These are phyloP conservation scores for Aleiodes alternator DNA, from an alignment of 2,888 invertebrate species.

Conservation along the genomic window DNA sequence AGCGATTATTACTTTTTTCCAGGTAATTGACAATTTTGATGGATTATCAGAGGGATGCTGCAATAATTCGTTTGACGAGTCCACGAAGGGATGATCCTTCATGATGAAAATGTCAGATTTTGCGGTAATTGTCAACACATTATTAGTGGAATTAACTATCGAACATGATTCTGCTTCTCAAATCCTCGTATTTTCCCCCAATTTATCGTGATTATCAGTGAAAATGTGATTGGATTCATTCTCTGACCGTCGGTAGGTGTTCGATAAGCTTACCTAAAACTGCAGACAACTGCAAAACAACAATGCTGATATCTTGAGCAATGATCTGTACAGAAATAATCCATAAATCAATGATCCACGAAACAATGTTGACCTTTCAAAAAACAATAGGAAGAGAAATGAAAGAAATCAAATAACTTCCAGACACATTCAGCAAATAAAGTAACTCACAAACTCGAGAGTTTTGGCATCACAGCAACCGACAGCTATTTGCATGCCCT, in stretches of 20 bases:
- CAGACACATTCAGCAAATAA: constrained; percentile 17
- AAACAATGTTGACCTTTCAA: constrained; percentile 3
- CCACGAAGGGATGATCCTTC: constrained; percentile 8
- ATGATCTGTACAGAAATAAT: neutral
- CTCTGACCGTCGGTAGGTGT: neutral
- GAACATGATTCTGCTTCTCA: neutral
- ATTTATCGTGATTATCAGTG: neutral
- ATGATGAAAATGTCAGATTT: constrained; percentile 26
- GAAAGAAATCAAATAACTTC: constrained; percentile 5
- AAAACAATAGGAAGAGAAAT: neutral
- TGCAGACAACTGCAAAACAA: neutral
- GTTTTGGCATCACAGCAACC: constrained; percentile 30
- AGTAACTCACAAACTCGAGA: constrained; percentile 4
- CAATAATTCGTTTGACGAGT: neutral
- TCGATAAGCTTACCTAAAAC: neutral
- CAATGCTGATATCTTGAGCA: constrained; percentile 4
- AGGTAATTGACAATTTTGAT: neutral
- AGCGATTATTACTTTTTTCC: neutral
- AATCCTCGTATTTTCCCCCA: neutral
- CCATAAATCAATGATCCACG: neutral
- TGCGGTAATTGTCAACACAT: constrained; percentile 19
- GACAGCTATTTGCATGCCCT: constrained; percentile 30
- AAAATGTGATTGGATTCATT: neutral
- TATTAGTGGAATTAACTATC: constrained; percentile 3
- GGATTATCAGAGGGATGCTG: constrained; percentile 1